Evolutionary conservation across 2,113 vertebrate genomes (phyloP), one percentile per base, ranked within the genome.

Genomic region (Gasterosteus aculeatus): DNA sequence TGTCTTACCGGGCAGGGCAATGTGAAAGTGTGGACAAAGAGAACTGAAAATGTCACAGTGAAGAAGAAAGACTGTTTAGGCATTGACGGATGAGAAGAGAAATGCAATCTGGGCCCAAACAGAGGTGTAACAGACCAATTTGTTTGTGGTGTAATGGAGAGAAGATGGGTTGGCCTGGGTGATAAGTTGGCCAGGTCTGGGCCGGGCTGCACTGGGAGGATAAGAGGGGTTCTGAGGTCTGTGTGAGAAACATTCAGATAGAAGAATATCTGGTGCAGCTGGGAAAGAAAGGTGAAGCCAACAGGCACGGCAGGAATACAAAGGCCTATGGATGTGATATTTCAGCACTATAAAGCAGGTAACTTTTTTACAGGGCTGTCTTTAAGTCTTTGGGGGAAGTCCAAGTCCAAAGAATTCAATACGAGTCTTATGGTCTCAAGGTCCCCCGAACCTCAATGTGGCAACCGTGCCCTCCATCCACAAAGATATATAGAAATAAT

Each of bases 41-140:
- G 26, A 68, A 85, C 87, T 74, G 84, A 88, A 91, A 90, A 91
- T 89, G 91, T 90, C 89, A 91, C 87, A 60, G 85, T 80, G 76
- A 81, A 77, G 84, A 87, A 91, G 86, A 92, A 89, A 89, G 92
- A 88, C 82, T 82, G 89, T 86, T 84, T 72, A 86, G 82, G 78
- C 76, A 75, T 78, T 88, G 90, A 89, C 41, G 89, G 89, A 92
- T 90, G 89, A 91, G 89, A 91, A 89, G 88, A 93, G 91, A 93
- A 93, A 94, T 93, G 90, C 90, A 93, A 93, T 94, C 91, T 90
- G 83, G 89, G 81, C 79, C 87, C 89, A 91, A 92, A 87, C 92
- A 90, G 91, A 91, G 84, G 91, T 92, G 89, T 90, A 93, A 92
- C 92, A 93, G 88, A 85, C 81, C 89, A 91, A 93, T 94, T 92